These are phyloP conservation scores for Potamilus streckersoni DNA, from an alignment of 1,140 invertebrate species.

Conservation along the genomic window DNA sequence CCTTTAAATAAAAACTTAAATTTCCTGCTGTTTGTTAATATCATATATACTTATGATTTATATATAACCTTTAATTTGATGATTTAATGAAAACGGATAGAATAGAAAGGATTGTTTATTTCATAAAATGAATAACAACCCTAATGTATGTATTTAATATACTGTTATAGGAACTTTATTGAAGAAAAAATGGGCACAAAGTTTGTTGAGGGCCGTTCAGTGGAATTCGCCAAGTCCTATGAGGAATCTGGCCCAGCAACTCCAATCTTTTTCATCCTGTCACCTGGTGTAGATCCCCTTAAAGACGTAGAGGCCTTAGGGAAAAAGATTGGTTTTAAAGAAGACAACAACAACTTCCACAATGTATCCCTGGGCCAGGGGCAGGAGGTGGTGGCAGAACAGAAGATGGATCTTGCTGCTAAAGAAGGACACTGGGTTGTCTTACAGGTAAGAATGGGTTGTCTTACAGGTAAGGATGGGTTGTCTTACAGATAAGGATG, in stretches of 20 bases:
- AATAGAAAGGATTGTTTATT: no score
- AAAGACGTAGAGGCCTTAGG: conserved; percentile 95
- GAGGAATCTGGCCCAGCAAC: conserved; percentile 93
- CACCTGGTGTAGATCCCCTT: conserved; percentile 94
- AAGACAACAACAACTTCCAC: conserved; percentile 88
- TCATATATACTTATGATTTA: no score
- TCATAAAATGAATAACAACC: no score
- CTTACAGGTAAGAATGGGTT: conserved; percentile 75
- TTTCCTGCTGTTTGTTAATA: no score
- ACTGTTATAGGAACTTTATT: conserved; percentile 81
- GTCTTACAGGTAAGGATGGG: conserved; percentile 55
- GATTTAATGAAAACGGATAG: no score
- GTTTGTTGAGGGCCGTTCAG: conserved; percentile 87
- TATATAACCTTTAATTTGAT: no score
- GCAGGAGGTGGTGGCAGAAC: conserved; percentile 93
- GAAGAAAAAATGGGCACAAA: conserved; percentile 93
- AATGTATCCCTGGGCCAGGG: conserved; percentile 97
- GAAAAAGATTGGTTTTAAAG: conserved; percentile 84
- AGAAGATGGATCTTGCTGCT: conserved; percentile 88
- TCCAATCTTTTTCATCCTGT: conserved; percentile 96
- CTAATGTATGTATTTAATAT: neutral
- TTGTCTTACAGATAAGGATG: neutral
- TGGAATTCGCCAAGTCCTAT: conserved; percentile 94
- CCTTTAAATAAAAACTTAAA: no score
- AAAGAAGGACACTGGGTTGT: conserved; percentile 95